Conservation (phyloP, 2,888 invertebrate species). For the Vannuccia rotundouncinata region DNA sequence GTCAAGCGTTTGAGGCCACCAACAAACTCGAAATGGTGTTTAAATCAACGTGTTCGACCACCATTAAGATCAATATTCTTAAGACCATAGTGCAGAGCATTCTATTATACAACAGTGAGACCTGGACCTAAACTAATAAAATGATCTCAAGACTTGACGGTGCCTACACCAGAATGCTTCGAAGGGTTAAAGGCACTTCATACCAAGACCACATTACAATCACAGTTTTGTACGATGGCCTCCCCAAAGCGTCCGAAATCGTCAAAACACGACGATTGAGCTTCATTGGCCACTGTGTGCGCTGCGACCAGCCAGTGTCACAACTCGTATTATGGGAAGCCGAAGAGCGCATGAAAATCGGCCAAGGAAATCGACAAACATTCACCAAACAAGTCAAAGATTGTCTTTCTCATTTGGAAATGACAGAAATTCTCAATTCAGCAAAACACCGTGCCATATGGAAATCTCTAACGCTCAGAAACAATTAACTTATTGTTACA, state of each 20-base stretch:
- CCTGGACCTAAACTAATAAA: constrained; percentile 15
- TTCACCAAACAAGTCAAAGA: constrained; percentile 24
- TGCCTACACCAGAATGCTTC: constrained; percentile 26
- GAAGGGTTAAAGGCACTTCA: constrained; percentile 21
- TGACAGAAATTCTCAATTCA: constrained; percentile 16
- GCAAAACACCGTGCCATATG: constrained; percentile 6
- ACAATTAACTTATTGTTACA: constrained; percentile 11
- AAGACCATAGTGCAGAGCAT: constrained; percentile 21
- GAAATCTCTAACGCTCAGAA: constrained; percentile 19
- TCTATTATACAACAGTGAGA: constrained; percentile 26
- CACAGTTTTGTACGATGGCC: constrained; percentile 23
- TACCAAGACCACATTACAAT: constrained; percentile 15
- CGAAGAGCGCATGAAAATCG: constrained; percentile 15
- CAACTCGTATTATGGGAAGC: constrained; percentile 23
- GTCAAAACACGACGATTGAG: neutral
- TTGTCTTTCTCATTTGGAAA: constrained; percentile 24
- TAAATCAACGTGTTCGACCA: constrained; percentile 19
- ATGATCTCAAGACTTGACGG: constrained; percentile 21
- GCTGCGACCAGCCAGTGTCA: constrained; percentile 6
- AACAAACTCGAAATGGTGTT: constrained; percentile 20
- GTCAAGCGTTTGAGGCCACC: constrained; percentile 20
- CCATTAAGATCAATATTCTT: constrained; percentile 16
- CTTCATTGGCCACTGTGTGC: neutral
- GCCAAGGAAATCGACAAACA: constrained; percentile 22
- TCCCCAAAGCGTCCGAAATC: neutral